Percentiles rank a stretch among this genome's conserved stretches.
Evolutionary conservation across 2,888 invertebrate genomes (phyloP).

Genomic region (Tachina lurida): DNA sequence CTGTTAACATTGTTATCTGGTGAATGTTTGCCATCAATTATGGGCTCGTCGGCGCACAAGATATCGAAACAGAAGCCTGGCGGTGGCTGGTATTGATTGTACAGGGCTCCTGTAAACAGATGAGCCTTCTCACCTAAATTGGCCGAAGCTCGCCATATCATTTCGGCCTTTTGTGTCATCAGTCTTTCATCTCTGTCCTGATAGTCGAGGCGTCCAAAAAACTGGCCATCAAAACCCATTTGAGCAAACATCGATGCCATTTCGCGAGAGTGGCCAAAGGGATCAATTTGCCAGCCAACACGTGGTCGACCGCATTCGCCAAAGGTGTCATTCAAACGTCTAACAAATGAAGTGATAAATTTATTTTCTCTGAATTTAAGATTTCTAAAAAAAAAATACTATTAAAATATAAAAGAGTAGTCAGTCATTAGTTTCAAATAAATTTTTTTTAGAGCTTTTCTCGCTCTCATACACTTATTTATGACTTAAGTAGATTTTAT

Average conservation of each 20-base stretch:
- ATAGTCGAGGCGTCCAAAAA: conserved; percentile 93
- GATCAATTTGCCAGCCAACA: conserved; percentile 94
- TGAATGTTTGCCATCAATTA: conserved; percentile 91
- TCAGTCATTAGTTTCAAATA: no score
- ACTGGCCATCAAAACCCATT: conserved; percentile 94
- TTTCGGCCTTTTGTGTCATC: conserved; percentile 87
- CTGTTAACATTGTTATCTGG: conserved; percentile 92
- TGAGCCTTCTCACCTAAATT: conserved; percentile 87
- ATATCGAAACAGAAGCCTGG: conserved; percentile 96
- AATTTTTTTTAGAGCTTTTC: no score
- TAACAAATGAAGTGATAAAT: conserved; percentile 76
- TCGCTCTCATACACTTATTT: no score
- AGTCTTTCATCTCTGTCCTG: conserved; percentile 89
- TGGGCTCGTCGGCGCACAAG: conserved; percentile 92
- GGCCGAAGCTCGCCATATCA: conserved; percentile 91
- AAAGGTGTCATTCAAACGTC: conserved; percentile 87
- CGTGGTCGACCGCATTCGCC: conserved; percentile 90
- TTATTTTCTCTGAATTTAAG: no score
- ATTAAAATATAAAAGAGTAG: no score
- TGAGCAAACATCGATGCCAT: conserved; percentile 91
- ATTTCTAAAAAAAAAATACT: no score
- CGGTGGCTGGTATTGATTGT: conserved; percentile 92
- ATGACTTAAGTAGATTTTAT: no score
- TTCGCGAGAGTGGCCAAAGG: conserved; percentile 94
- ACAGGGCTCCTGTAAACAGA: conserved; percentile 93